A percentile compares a stretch with the other conserved stretches of the same genome.
These are phyloP conservation scores for Siphlonurus alternatus DNA, from an alignment of 2,888 invertebrate genomes.

Conservation along the genomic window DNA sequence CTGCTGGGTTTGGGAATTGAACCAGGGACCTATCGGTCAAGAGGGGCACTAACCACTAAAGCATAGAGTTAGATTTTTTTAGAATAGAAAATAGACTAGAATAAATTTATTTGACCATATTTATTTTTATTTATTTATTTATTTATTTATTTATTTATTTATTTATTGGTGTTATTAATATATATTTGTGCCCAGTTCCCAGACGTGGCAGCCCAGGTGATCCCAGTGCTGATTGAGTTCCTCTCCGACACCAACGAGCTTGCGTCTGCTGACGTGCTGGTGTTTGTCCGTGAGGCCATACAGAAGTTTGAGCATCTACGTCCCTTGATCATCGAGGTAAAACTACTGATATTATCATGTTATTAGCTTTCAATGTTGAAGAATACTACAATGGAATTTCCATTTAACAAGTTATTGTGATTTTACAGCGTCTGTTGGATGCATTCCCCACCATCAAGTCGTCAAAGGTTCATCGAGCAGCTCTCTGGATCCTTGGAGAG, in stretches of 20 bases:
- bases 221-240: slow-evolving; percentile 89
- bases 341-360: slow-evolving; percentile 30
- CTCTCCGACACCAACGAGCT: slow-evolving; percentile 74
- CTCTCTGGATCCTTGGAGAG: slow-evolving; percentile 95
- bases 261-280: slow-evolving; percentile 85
- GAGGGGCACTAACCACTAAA: too few species aligned
- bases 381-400: too few species aligned
- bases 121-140: not conserved
- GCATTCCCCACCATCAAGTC: slow-evolving; percentile 73
- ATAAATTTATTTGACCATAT: not conserved
- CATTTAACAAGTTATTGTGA: too few species aligned
- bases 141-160: slow-evolving; percentile 2
- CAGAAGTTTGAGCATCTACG: slow-evolving; percentile 74
- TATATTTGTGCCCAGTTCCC: slow-evolving; percentile 40
- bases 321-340: slow-evolving; percentile 68
- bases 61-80: too few species aligned
- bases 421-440: slow-evolving; percentile 47
- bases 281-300: slow-evolving; percentile 92
- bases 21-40: too few species aligned
- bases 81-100: not conserved
- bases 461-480: slow-evolving; percentile 82
- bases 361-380: too few species aligned
- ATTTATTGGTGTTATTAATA: slow-evolving; percentile 1
- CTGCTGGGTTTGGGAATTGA: too few species aligned
- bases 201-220: slow-evolving; percentile 83